Percentiles rank a stretch among this genome's conserved stretches.
phyloP scores from a whole-genome alignment of 1,140 invertebrate species.

The Eciton burchellii region DNA sequence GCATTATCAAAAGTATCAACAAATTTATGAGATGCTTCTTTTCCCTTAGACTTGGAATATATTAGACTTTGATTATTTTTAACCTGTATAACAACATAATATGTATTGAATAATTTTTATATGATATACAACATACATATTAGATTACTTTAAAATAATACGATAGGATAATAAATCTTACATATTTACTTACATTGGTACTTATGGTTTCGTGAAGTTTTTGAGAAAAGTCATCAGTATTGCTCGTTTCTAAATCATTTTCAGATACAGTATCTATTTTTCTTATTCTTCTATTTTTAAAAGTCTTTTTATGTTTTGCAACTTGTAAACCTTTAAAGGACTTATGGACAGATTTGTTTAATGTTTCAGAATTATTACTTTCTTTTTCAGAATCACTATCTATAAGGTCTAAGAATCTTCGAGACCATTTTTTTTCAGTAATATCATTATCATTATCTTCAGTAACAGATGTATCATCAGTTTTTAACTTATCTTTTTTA shows the following conservation, averaged over 20 bases:
- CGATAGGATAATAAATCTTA: slow-evolving; percentile 1
- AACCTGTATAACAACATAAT: slow-evolving; percentile 27
- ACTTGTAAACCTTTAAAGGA: background rate
- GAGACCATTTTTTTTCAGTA: slow-evolving; percentile 2
- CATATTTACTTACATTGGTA: background rate
- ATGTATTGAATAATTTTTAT: slow-evolving; percentile 1
- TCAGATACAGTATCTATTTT: slow-evolving; percentile 70
- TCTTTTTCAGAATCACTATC: slow-evolving; percentile 65
- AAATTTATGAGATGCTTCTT: background rate
- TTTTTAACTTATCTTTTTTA: background rate
- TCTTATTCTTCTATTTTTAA: slow-evolving; percentile 18
- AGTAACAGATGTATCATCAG: background rate
- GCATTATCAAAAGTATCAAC: background rate
- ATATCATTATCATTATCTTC: background rate
- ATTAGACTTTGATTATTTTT: slow-evolving; percentile 28
- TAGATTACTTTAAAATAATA: slow-evolving; percentile 4
- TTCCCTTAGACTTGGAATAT: slow-evolving; percentile 65
- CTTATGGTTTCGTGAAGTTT: background rate
- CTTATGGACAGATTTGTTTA: background rate
- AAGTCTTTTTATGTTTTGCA: slow-evolving; percentile 38
- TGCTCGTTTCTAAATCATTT: slow-evolving; percentile 14
- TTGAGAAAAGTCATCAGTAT: background rate
- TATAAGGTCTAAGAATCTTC: slow-evolving; percentile 33
- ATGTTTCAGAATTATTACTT: background rate
- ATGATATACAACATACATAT: background rate